Percentiles rank a stretch among this genome's conserved stretches.
Evolutionary conservation across 92 coral and sea anemone species (phyloP).

Genomic region (Phymanthus crucifer): DNA sequence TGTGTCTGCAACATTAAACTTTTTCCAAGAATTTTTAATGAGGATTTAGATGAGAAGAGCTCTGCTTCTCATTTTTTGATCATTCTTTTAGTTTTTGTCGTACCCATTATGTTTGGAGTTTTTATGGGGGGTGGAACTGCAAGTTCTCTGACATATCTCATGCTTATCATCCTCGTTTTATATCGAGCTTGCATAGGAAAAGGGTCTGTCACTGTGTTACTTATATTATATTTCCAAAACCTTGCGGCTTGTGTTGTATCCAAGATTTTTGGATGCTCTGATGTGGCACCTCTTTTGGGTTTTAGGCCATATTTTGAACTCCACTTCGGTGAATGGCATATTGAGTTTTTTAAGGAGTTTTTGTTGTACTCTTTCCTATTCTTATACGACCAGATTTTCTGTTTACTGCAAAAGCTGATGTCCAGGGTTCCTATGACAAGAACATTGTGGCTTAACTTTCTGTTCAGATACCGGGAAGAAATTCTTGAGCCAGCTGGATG

Average conservation of each 20-base stretch:
- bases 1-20: neutral
- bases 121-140: neutral
- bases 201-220: neutral
- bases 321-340: no score
- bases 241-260: neutral
- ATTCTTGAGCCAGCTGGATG: neutral
- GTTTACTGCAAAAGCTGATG: neutral
- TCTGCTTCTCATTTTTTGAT: neutral
- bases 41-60: neutral
- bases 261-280: neutral
- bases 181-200: neutral
- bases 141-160: neutral
- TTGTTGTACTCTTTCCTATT: neutral
- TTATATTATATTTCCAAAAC: neutral
- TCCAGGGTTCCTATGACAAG: neutral
- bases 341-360: no score
- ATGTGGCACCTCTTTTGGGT: neutral
- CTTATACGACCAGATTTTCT: neutral
- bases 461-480: neutral
- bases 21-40: slow-evolving; percentile 34
- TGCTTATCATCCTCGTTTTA: neutral
- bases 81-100: neutral
- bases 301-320: neutral
- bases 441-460: neutral
- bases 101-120: neutral